Conservation (phyloP, 2,888 invertebrate species). For the Thecocarcelia acutangulata region DNA sequence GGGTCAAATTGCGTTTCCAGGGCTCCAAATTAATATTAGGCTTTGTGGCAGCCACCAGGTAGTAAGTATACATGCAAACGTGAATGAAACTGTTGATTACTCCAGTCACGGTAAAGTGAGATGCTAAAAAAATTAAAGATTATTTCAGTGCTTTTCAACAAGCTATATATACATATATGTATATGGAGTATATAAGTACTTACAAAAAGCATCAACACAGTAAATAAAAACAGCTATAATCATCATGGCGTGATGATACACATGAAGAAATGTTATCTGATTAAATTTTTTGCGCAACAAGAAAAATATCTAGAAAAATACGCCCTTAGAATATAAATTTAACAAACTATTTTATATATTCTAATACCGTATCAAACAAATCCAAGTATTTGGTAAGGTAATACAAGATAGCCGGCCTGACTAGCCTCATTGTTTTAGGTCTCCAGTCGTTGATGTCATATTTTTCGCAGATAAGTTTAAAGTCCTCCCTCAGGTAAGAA, state of each 20-base stretch:
- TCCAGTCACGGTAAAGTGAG: constrained; percentile 86
- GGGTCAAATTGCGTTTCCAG: constrained; percentile 91
- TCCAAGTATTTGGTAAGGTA: constrained; percentile 86
- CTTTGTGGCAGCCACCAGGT: constrained; percentile 87
- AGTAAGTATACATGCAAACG: constrained; percentile 89
- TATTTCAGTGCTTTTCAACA: too few relatives aligned
- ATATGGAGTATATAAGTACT: too few relatives aligned
- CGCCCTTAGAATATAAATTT: too few relatives aligned
- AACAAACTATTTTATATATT: constrained; percentile 67
- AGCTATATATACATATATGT: too few relatives aligned
- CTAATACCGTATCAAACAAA: constrained; percentile 84
- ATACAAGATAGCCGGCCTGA: constrained; percentile 83
- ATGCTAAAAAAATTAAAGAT: too few relatives aligned
- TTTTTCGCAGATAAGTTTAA: constrained; percentile 66
- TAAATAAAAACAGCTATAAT: constrained; percentile 85
- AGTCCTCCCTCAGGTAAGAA: constrained; percentile 68
- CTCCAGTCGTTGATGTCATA: constrained; percentile 64
- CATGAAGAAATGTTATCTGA: constrained; percentile 90
- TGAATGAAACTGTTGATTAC: constrained; percentile 89
- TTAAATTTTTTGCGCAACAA: constrained; percentile 88
- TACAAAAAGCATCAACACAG: constrained; percentile 83
- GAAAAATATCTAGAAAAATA: constrained; percentile 84
- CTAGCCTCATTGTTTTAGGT: constrained; percentile 78
- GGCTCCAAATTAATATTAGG: constrained; percentile 84
- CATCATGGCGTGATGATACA: constrained; percentile 92